Evolutionary conservation across 2,113 vertebrate genomes (phyloP), one percentile per base, ranked within the genome.

Genomic region (Cervus canadensis): DNA sequence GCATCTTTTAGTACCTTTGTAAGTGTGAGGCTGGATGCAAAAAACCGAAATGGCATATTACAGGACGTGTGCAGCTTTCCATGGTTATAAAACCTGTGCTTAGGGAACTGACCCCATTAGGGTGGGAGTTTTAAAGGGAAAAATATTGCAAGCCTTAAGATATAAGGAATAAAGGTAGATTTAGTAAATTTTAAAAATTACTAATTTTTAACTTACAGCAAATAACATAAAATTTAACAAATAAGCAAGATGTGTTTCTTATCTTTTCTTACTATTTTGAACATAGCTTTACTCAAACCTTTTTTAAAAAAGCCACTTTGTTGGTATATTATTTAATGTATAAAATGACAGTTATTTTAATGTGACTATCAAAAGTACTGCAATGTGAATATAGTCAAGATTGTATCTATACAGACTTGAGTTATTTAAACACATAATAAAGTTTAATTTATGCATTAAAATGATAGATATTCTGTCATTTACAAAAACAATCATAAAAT

Each of bases 101-200:
- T 74, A 81, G 52, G 87, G 25, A 96, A 50, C 23, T 98, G 64
- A 56, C 26, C 5, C 57, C 36, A n/a, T 54, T 43, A 94, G 13
- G 26, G 5, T 40, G 14, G 87, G 40, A 85, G 25, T 95, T 96
- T 97, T 93, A 97, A 97, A 97, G 43, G 6, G 43, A 1, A 3
- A 48, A 93, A 50, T 36, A 91, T 52, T 59, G 52, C 59, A 87
- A 87, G 23, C 5, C 92, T 98, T 96, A 94, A 94, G 28, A 91
- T 91, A 98, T 93, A 97, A 97, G 89, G 54, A 88, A 95, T 97
- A 97, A 60, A 40, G 86, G 85, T 94, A 97, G 96, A 93, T 96
- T 23, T 25, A 96, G 95, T 98, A 84, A 95, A 59, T 81, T 78
- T 87, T 98, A 96, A 87, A 96, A 76, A 90, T 97, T 94, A 95